These are phyloP conservation scores for Metacarcinus magister DNA, from an alignment of 2,888 invertebrate species.

Conservation along the genomic window DNA sequence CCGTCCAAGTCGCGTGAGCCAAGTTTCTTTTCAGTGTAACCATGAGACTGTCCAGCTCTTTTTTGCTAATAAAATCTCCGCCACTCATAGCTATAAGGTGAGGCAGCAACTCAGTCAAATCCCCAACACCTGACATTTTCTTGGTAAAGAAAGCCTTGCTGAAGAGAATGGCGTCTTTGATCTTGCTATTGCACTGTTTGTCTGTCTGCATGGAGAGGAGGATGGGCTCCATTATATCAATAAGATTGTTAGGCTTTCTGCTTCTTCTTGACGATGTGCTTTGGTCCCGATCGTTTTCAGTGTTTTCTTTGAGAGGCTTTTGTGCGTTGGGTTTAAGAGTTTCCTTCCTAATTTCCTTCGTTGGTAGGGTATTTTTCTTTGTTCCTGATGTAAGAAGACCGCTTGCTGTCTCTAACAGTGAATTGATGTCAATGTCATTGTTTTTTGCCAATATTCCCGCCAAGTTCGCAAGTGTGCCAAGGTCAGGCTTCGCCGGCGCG, in stretches of 20 bases:
- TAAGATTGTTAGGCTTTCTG: constrained; percentile 55
- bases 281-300: background rate
- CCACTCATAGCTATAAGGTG: background rate
- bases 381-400: constrained; percentile 27
- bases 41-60: background rate
- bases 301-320: background rate
- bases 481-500: constrained; percentile 10
- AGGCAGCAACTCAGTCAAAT: background rate
- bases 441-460: constrained; percentile 62
- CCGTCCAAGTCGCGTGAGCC: constrained; percentile 58
- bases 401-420: constrained; percentile 45
- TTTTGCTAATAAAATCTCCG: background rate
- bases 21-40: constrained; percentile 34
- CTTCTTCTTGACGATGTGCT: background rate
- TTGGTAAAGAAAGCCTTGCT: constrained; percentile 54
- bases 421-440: constrained; percentile 58
- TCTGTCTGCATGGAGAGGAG: constrained; percentile 67
- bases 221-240: constrained; percentile 65
- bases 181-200: constrained; percentile 69
- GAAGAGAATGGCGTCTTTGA: constrained; percentile 52
- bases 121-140: background rate
- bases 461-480: constrained; percentile 50
- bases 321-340: background rate
- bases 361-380: constrained; percentile 42
- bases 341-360: background rate